Base-by-base conservation (phyloP, 2,888 invertebrate species). In the Agriopis leucophaearia region DNA sequence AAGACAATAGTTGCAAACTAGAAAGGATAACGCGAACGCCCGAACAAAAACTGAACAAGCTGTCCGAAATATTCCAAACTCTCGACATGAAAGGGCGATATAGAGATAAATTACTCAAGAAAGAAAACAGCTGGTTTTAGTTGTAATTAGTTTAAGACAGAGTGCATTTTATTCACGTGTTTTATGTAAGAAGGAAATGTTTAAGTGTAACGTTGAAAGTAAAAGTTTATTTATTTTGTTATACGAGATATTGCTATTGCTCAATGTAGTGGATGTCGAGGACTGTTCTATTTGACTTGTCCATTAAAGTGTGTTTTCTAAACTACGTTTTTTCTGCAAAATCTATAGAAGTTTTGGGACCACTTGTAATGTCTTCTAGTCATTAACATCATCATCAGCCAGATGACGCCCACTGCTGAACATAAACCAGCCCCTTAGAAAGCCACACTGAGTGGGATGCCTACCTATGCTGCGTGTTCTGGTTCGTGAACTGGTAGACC, bases 121-220 rank as follows among this genome's bases (percentile, higher is more conserved):
- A 88, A 76, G 94, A 89, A 73, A 90, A 94, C 78, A 92, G 92
- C 82, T 94, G 94, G 94, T 94, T 94, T 79, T 94, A 83, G 47
- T 44, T 50, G 0, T 55, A 65, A 63, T 45, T 72, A 70, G 66
- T 50, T 45, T 73, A 73, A 71, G 71, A 63, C 27, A 87, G 86
- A 81, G 79, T 82, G 82, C 79, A 77, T 62, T 81, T 83, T 79
- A 82, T 68, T 48, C 52, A 52, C 62, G 75, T 80, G 77, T 52
- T 78, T 81, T 71, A 35, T 77, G 77, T 77, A 73, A 75, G 77
- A 74, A 74, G 74, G 75, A 73, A 71, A 61, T 73, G 50, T 81
- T 76, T 86, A 88, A 86, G 86, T 83, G 85, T 82, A 75, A 75
- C 76, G 74, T 81, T 77, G 71, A 77, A 71, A 77, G 75, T 86